phyloP scores from a whole-genome alignment of 2,797 vertebrate species.

The Champsocephalus gunnari region DNA sequence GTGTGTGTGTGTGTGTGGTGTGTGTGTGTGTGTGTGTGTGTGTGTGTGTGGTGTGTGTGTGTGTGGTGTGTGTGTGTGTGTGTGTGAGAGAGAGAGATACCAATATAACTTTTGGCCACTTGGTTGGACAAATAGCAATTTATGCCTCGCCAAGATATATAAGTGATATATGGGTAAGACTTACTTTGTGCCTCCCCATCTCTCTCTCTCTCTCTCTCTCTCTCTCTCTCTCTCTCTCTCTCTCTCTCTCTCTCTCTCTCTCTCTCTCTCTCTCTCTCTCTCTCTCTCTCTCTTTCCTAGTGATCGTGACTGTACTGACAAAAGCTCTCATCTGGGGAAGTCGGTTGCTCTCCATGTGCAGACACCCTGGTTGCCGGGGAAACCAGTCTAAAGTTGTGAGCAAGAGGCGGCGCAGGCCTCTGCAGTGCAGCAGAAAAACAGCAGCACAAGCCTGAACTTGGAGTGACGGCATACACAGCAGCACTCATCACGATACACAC shows the following conservation, averaged over 20 bases:
- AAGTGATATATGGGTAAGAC: slow-evolving; percentile 64
- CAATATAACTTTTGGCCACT: slow-evolving; percentile 52
- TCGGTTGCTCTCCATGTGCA: slow-evolving; percentile 86
- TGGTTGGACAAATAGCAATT: slow-evolving; percentile 55
- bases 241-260: slow-evolving; percentile 20
- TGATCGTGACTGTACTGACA: slow-evolving; percentile 87
- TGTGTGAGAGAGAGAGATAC: not conserved
- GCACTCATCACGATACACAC: slow-evolving; percentile 64
- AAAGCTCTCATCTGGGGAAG: slow-evolving; percentile 85
- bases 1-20: not conserved
- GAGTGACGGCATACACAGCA: slow-evolving; percentile 69
- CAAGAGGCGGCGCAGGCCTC: slow-evolving; percentile 80
- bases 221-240: not conserved
- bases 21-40: not conserved
- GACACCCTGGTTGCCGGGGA: slow-evolving; percentile 87
- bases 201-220: slow-evolving; percentile 3
- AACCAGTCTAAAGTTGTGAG: slow-evolving; percentile 86
- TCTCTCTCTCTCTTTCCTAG: slow-evolving; percentile 54
- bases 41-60: not conserved
- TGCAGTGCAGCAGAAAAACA: slow-evolving; percentile 87
- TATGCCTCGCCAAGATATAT: slow-evolving; percentile 50
- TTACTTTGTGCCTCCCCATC: slow-evolving; percentile 55
- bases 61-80: not conserved
- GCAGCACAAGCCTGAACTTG: slow-evolving; percentile 73
- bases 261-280: not conserved